Conservation (phyloP, 2,797 vertebrate genomes). For the Urophycis tenuis region DNA sequence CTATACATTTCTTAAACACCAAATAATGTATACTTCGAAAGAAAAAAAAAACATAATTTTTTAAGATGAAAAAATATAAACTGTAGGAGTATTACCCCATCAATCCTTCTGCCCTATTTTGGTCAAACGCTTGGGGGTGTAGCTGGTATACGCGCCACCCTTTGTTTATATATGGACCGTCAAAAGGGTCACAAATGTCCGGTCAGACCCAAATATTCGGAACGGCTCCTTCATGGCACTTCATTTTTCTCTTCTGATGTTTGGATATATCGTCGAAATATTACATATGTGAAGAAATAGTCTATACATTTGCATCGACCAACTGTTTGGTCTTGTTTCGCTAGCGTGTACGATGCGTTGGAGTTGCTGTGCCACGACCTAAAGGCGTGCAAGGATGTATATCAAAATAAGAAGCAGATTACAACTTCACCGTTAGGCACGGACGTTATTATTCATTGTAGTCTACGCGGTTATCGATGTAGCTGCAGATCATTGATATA, state of each 20-base stretch:
- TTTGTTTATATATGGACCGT: background rate
- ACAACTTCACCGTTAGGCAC: background rate
- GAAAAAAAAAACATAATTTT: background rate
- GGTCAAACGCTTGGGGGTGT: background rate
- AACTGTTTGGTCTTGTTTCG: too few species aligned
- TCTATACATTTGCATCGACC: too few species aligned
- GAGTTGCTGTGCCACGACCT: background rate
- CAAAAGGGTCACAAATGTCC: background rate
- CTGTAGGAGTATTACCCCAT: too few species aligned
- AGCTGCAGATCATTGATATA: too few species aligned
- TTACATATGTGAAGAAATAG: too few species aligned
- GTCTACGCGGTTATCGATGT: background rate
- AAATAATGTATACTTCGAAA: background rate
- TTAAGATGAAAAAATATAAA: too few species aligned
- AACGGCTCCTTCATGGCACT: background rate
- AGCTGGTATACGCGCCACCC: background rate
- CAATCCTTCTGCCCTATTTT: background rate
- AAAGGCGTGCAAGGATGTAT: background rate
- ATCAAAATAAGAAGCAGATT: background rate
- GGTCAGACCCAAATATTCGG: too few species aligned
- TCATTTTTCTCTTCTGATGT: background rate
- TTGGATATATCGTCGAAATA: background rate
- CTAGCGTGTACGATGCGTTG: too few species aligned
- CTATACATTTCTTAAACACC: background rate
- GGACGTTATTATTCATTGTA: too few species aligned